Conservation (phyloP, 2,888 invertebrate species). For the Meloe dianella region DNA sequence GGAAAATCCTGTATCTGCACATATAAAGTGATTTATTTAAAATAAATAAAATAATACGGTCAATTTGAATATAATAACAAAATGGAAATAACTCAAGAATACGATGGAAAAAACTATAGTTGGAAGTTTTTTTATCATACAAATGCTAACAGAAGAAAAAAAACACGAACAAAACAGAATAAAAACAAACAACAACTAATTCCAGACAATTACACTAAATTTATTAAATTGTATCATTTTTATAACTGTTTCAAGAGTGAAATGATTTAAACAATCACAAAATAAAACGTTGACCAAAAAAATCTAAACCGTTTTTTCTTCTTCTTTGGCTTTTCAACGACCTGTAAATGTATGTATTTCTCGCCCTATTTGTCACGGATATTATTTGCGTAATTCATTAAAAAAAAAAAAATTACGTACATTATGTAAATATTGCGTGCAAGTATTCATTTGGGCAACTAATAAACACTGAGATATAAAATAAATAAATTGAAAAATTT, state of each 20-base stretch:
- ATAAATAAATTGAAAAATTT: neutral
- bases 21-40: neutral
- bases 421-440: slow-evolving; percentile 32
- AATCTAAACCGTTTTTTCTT: too few species aligned
- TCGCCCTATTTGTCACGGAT: slow-evolving; percentile 25
- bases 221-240: neutral
- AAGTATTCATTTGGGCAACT: slow-evolving; percentile 24
- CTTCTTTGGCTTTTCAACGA: too few species aligned
- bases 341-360: slow-evolving; percentile 14
- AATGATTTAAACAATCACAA: neutral
- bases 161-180: neutral
- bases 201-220: neutral
- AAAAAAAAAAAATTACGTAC: slow-evolving; percentile 19
- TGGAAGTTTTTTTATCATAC: neutral
- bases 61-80: neutral
- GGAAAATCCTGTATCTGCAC: neutral
- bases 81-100: neutral
- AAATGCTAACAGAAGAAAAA: neutral
- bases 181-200: slow-evolving; percentile 3
- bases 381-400: slow-evolving; percentile 21
- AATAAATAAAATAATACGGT: neutral
- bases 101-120: neutral
- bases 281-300: neutral
- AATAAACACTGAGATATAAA: neutral
- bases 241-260: neutral